Conservation (phyloP, 1,140 invertebrate genomes). For the Microplitis mediator region DNA sequence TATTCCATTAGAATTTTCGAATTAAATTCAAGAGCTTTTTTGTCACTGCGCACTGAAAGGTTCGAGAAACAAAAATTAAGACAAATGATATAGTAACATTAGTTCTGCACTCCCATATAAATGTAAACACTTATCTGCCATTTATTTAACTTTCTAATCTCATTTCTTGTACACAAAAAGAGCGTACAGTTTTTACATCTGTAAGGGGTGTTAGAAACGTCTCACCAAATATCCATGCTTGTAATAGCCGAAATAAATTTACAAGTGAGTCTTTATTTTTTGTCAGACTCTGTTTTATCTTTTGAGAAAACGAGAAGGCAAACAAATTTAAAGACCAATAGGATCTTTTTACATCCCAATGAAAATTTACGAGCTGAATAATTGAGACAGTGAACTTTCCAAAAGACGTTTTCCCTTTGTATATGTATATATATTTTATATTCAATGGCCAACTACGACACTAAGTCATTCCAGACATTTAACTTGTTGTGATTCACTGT, state of each 20-base stretch:
- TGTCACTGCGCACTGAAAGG: too few relatives aligned
- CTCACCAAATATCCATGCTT: conserved; percentile 10
- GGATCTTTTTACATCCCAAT: conserved; percentile 24
- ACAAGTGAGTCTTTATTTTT: conserved; percentile 11
- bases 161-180: conserved; percentile 12
- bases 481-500: not conserved
- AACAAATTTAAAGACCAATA: conserved; percentile 32
- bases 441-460: conserved; percentile 9
- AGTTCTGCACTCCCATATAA: not conserved
- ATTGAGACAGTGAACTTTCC: conserved; percentile 13
- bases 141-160: conserved; percentile 29
- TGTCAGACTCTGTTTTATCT: not conserved
- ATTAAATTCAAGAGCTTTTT: too few relatives aligned
- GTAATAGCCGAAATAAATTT: conserved; percentile 30
- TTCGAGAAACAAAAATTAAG: not conserved
- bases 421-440: conserved; percentile 15
- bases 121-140: conserved; percentile 23
- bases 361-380: conserved; percentile 32
- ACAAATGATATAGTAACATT: conserved; percentile 15
- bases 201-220: not conserved
- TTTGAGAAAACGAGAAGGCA: conserved; percentile 11
- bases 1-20: too few relatives aligned
- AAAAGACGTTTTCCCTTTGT: not conserved
- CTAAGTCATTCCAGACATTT: conserved; percentile 27
- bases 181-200: conserved; percentile 23